Evolutionary conservation across 1,140 invertebrate genomes (phyloP).

Genomic region (Drosophila prosaltans): DNA sequence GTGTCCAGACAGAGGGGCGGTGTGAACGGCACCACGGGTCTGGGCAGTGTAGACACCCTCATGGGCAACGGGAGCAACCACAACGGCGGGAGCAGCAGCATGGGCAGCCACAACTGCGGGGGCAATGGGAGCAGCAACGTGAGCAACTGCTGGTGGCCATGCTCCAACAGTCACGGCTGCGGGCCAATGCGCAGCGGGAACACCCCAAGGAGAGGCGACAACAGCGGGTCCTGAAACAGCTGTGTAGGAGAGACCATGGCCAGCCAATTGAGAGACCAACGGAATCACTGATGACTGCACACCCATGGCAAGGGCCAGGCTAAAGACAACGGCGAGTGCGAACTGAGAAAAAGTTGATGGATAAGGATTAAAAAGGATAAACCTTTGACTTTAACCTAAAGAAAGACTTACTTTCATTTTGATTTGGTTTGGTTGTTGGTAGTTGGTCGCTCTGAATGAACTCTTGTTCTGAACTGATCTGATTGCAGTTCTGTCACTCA

Average conservation of each 20-base stretch:
- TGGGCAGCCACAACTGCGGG: conserved; percentile 26
- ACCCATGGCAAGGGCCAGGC: conserved; percentile 80
- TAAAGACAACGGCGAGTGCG: conserved; percentile 67
- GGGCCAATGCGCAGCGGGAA: conserved; percentile 61
- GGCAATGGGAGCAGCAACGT: conserved; percentile 31
- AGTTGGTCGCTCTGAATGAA: conserved; percentile 63
- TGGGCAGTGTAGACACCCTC: conserved; percentile 84
- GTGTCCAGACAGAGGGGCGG: conserved; percentile 84
- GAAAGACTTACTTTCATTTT: conserved; percentile 72
- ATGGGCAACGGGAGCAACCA: conserved; percentile 66
- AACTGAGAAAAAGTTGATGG: conserved; percentile 48
- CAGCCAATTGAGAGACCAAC: conserved; percentile 65
- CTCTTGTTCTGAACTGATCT: conserved; percentile 80
- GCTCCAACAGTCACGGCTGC: conserved; percentile 47
- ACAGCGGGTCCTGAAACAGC: conserved; percentile 61
- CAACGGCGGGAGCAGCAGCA: conserved; percentile 53
- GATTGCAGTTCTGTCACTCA: conserved; percentile 42
- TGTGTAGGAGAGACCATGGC: conserved; percentile 72
- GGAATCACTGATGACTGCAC: conserved; percentile 78
- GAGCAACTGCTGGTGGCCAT: conserved; percentile 27
- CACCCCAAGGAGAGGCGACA: conserved; percentile 60
- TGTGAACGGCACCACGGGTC: conserved; percentile 84
- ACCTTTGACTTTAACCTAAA: neutral
- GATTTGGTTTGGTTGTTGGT: conserved; percentile 42
- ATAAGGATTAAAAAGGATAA: neutral